phyloP scores from a whole-genome alignment of 2,113 vertebrate species.

The Pollachius pollachius region DNA sequence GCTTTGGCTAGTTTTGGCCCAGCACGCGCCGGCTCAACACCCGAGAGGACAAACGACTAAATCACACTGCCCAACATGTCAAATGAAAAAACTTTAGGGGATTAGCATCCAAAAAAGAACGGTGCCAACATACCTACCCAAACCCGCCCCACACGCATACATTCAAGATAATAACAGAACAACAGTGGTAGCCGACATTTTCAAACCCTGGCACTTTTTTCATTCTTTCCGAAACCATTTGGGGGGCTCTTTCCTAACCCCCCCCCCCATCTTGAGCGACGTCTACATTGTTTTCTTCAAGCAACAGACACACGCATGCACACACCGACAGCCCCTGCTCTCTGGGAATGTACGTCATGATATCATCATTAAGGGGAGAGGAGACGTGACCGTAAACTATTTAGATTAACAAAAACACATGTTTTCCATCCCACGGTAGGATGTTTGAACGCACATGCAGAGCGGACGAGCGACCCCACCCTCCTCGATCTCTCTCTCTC shows the following conservation, averaged over 20 bases:
- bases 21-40: neutral
- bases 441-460: too few relatives aligned
- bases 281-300: too few relatives aligned
- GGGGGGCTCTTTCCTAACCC: too few relatives aligned
- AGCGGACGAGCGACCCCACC: too few relatives aligned
- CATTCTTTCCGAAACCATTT: too few relatives aligned
- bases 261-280: too few relatives aligned
- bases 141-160: conserved; percentile 36
- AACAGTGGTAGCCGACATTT: conserved; percentile 54
- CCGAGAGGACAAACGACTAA: neutral
- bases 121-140: conserved; percentile 5
- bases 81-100: neutral
- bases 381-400: conserved; percentile 34
- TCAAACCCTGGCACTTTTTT: too few relatives aligned
- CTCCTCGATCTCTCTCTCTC: neutral
- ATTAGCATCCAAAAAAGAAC: conserved; percentile 29
- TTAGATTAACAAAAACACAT: conserved; percentile 21
- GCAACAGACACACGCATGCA: too few relatives aligned
- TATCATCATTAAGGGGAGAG: conserved; percentile 26
- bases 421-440: conserved; percentile 16
- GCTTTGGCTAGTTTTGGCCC: neutral
- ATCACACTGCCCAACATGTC: neutral
- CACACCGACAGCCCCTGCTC: neutral
- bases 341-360: conserved; percentile 55
- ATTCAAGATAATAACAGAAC: conserved; percentile 65